Evolutionary conservation across 2,113 vertebrate species (phyloP), one percentile per base, ranked within the genome.

Genomic region (Coregonus clupeaformis): DNA sequence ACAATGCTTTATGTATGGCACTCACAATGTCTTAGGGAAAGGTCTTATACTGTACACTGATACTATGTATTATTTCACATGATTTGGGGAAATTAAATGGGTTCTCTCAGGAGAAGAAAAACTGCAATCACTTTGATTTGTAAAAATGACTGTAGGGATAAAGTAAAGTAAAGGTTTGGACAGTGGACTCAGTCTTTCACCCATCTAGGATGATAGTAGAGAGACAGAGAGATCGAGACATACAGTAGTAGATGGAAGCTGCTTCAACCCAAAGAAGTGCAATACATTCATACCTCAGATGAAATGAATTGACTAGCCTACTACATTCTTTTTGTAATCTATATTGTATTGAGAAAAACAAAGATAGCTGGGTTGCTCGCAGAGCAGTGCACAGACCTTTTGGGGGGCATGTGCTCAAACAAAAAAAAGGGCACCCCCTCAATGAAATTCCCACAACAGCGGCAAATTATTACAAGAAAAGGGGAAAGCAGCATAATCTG

Each of bases 221-320:
- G 9, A 42, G 7, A 42, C 36, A 11, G 36, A 42, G 36, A 42
- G 36, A 42, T 11, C 9, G 20, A 80, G 74, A 67, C 71, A 9
- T 30, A 49, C 75, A 76, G 77, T 60, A 2, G 75, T 73, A 67
- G 16, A 45, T 74, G 13, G 65, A 75, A 85, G 80, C 72, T 77
- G 88, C 87, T 85, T 81, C 84, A 90, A 91, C 90, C 68, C 92
- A 92, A 92, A 89, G 89, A 93, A 91, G 92, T 94, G 92, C 92
- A 93, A 93, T 93, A 93, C 89, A 90, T 87, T 91, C 91, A 92
- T 93, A 93, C 92, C 92, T 94, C 92, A 91, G 76, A 76, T 83
- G 71, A 85, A 87, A 82, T 87, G 76, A 80, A 88, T 76, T 24
- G 85, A 85, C 68, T 32, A 57, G 5, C 30, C 36, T 11, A 3